Conservation (phyloP, 2,113 vertebrate genomes). For the Panthera leo region DNA sequence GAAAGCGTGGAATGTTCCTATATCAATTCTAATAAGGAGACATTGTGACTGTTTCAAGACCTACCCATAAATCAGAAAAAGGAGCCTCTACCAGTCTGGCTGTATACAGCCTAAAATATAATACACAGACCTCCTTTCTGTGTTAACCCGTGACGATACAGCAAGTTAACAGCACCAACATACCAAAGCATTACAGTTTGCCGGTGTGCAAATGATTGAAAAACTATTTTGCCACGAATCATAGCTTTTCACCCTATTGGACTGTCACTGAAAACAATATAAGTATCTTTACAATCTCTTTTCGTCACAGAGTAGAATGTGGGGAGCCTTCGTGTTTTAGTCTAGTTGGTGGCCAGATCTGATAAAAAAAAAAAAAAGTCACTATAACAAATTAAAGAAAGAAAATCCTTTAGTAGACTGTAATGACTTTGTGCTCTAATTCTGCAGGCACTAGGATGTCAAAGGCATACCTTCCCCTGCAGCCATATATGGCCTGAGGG, state of each 20-base stretch:
- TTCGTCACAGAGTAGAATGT: constrained; percentile 21
- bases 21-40: constrained; percentile 63
- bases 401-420: constrained; percentile 33
- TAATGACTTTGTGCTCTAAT: constrained; percentile 13
- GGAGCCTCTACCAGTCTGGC: constrained; percentile 35
- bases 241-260: background rate
- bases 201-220: background rate
- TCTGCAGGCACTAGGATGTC: constrained; percentile 69
- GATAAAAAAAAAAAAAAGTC: constrained; percentile 18
- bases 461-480: constrained; percentile 76
- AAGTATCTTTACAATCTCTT: background rate
- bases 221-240: background rate
- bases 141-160: background rate
- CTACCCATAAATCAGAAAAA: constrained; percentile 55
- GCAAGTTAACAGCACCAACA: background rate
- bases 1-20: constrained; percentile 37
- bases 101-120: background rate
- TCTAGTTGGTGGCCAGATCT: background rate
- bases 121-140: background rate
- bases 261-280: background rate
- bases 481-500: constrained; percentile 80
- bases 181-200: background rate
- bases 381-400: constrained; percentile 56
- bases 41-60: constrained; percentile 59
- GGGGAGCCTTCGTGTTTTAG: background rate